These are phyloP conservation scores for Eupithecia insigniata DNA, from an alignment of 2,888 invertebrate genomes.

Conservation along the genomic window DNA sequence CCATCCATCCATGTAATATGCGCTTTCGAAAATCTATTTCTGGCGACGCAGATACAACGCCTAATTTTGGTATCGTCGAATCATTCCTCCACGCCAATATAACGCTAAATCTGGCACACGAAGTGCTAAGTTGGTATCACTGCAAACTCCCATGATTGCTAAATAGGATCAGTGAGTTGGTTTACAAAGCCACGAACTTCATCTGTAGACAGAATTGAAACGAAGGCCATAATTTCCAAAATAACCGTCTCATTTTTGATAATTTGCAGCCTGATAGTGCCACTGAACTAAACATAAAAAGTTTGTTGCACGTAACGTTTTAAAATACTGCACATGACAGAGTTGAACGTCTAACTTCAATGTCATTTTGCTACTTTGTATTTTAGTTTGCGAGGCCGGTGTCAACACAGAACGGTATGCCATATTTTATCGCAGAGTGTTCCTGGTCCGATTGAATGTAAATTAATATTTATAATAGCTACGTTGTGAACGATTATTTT, in stretches of 20 bases:
- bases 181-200: not conserved
- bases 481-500: not conserved
- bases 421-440: conserved; percentile 4
- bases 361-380: conserved; percentile 7
- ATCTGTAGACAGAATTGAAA: not conserved
- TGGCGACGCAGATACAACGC: not conserved
- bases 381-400: conserved; percentile 10
- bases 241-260: not conserved
- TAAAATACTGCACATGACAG: conserved; percentile 7
- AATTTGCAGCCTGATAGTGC: not conserved
- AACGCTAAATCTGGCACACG: conserved; percentile 7
- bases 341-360: conserved; percentile 11
- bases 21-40: not conserved
- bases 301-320: conserved; percentile 5
- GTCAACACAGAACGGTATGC: conserved; percentile 9
- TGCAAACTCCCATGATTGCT: conserved; percentile 6
- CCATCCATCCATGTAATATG: not conserved
- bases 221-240: not conserved
- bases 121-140: conserved; percentile 9
- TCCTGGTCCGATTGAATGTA: conserved; percentile 6
- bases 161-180: not conserved
- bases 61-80: not conserved
- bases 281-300: not conserved
- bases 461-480: conserved; percentile 1
- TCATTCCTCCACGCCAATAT: not conserved